Conservation (phyloP, 2,113 vertebrate genomes). For the Eretmochelys imbricata region DNA sequence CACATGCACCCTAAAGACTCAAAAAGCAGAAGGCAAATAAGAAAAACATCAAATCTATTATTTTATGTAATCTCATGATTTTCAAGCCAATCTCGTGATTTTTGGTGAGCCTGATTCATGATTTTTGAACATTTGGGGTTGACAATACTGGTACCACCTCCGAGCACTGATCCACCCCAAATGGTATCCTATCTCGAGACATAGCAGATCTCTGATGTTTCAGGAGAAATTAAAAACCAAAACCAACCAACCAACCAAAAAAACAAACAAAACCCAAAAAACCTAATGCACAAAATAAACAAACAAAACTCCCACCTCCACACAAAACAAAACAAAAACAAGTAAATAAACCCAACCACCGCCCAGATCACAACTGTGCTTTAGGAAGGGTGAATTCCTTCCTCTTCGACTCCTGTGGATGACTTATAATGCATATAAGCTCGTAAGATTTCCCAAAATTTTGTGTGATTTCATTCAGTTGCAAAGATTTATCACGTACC, state of each 20-base stretch:
- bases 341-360: background rate
- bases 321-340: background rate
- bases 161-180: background rate
- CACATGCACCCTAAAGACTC: no score
- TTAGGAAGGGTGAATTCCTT: background rate
- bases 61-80: no score
- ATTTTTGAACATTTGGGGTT: no score
- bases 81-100: no score
- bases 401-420: background rate
- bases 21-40: no score
- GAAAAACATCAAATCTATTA: no score
- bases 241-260: background rate
- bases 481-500: background rate
- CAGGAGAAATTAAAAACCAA: background rate
- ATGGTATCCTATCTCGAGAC: background rate
- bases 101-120: no score
- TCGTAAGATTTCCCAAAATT: background rate
- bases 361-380: background rate
- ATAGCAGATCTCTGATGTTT: background rate
- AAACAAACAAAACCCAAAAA: no score
- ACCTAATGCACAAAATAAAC: background rate
- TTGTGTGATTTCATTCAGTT: background rate
- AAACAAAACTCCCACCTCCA: no score
- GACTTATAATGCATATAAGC: accelerated
- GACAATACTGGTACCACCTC: background rate